A percentile compares a stretch with the other conserved stretches of the same genome.
Evolutionary conservation across 2,888 invertebrate genomes (phyloP).

Genomic region (Sphinx pinastri): DNA sequence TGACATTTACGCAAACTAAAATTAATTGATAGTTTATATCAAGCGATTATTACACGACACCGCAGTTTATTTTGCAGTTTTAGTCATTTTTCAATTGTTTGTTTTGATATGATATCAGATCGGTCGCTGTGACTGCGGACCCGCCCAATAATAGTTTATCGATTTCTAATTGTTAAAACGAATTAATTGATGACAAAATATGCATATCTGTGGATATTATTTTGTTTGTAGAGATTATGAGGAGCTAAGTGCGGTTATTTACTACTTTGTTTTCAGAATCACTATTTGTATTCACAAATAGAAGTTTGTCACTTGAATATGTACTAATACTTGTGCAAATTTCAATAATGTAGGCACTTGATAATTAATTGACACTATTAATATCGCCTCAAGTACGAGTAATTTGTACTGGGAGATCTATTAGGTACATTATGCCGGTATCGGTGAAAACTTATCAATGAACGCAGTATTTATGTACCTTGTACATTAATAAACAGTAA

Average conservation of each 20-base stretch:
- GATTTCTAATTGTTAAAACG: conserved; percentile 17
- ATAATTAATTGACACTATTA: conserved; percentile 14
- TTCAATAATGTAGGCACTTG: too few species aligned
- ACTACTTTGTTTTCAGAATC: too few species aligned
- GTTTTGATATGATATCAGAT: conserved; percentile 18
- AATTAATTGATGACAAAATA: neutral
- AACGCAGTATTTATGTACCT: neutral
- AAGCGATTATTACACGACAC: conserved; percentile 11
- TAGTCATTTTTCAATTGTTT: conserved; percentile 16
- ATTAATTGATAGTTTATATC: conserved; percentile 15
- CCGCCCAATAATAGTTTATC: neutral
- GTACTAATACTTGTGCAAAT: too few species aligned
- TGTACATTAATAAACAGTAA: neutral
- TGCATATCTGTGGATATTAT: too few species aligned
- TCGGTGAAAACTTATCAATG: neutral
- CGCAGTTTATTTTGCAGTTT: conserved; percentile 14
- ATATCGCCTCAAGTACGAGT: neutral
- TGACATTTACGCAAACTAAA: conserved; percentile 19
- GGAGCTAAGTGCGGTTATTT: too few species aligned
- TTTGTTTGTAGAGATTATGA: too few species aligned
- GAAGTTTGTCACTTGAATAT: too few species aligned
- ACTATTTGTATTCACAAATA: too few species aligned
- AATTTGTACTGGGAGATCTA: neutral
- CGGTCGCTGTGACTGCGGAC: neutral
- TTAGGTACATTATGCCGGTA: neutral